Evolutionary conservation across 2,888 invertebrate species (phyloP).

Genomic region (Masnerella sp.): DNA sequence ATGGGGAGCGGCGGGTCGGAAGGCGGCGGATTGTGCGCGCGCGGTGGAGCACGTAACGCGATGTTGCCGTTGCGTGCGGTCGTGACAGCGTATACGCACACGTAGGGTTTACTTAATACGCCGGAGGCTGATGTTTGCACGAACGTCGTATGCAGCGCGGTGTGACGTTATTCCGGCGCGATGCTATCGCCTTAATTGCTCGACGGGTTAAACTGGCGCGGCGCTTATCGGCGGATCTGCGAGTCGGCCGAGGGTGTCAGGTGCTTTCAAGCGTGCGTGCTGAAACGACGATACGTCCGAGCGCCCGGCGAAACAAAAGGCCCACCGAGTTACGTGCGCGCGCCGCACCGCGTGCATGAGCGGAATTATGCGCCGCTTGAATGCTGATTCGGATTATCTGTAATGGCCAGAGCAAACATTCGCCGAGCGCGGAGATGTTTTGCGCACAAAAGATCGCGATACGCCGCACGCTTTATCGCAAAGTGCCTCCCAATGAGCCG

Average conservation of each 20-base stretch:
- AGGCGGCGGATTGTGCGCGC: not conserved
- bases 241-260: constrained; percentile 57
- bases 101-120: constrained; percentile 19
- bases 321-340: constrained; percentile 41
- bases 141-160: constrained; percentile 46
- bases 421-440: constrained; percentile 20
- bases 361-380: constrained; percentile 20
- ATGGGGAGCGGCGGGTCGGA: not conserved
- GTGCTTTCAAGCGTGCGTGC: constrained; percentile 58
- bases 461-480: constrained; percentile 27
- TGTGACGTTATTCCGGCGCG: constrained; percentile 73
- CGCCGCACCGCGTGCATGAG: constrained; percentile 25
- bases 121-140: constrained; percentile 33
- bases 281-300: constrained; percentile 50
- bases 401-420: constrained; percentile 48
- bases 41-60: constrained; percentile 21
- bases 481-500: constrained; percentile 17
- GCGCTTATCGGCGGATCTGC: constrained; percentile 72
- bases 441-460: constrained; percentile 45
- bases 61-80: constrained; percentile 36
- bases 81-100: constrained; percentile 31
- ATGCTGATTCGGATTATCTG: constrained; percentile 48
- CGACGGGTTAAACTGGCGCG: constrained; percentile 74
- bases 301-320: constrained; percentile 53
- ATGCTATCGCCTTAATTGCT: constrained; percentile 75